Conservation (phyloP, 2,113 vertebrate genomes). For the Argyrosomus japonicus region DNA sequence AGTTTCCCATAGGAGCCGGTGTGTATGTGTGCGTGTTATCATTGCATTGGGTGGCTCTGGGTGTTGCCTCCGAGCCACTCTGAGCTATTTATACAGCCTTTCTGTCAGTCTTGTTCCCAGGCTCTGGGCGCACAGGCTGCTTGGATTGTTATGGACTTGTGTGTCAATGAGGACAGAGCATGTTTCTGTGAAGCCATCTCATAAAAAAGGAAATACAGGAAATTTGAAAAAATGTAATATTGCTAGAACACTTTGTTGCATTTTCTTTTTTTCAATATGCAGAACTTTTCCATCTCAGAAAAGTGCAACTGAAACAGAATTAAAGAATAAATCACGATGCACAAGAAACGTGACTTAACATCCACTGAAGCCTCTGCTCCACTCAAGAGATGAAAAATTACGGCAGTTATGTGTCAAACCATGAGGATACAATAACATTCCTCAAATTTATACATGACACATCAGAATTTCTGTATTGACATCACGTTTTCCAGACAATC, state of each 20-base stretch:
- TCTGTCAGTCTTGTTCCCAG: slow-evolving; percentile 61
- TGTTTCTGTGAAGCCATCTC: too few species aligned
- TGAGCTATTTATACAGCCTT: slow-evolving; percentile 62
- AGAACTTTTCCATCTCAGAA: too few species aligned
- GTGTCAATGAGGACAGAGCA: slow-evolving; percentile 11
- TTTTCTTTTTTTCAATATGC: too few species aligned
- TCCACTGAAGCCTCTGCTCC: neutral
- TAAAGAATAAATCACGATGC: neutral
- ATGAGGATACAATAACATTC: too few species aligned
- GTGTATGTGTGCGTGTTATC: slow-evolving; percentile 52
- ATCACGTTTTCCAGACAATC: too few species aligned
- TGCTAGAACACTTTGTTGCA: neutral
- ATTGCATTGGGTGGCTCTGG: slow-evolving; percentile 60
- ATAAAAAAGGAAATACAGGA: neutral
- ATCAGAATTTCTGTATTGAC: too few species aligned
- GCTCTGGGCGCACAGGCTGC: slow-evolving; percentile 18
- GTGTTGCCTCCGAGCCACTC: slow-evolving; percentile 58
- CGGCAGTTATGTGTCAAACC: too few species aligned
- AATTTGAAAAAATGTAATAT: neutral
- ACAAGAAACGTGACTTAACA: neutral
- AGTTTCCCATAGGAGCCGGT: slow-evolving; percentile 55
- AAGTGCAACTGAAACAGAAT: neutral
- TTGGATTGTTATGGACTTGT: slow-evolving; percentile 27
- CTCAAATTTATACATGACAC: neutral
- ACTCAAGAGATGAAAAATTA: too few species aligned